Evolutionary conservation across 2,113 vertebrate species (phyloP), one percentile per base, ranked within the genome.

Genomic region (Strigops habroptila): DNA sequence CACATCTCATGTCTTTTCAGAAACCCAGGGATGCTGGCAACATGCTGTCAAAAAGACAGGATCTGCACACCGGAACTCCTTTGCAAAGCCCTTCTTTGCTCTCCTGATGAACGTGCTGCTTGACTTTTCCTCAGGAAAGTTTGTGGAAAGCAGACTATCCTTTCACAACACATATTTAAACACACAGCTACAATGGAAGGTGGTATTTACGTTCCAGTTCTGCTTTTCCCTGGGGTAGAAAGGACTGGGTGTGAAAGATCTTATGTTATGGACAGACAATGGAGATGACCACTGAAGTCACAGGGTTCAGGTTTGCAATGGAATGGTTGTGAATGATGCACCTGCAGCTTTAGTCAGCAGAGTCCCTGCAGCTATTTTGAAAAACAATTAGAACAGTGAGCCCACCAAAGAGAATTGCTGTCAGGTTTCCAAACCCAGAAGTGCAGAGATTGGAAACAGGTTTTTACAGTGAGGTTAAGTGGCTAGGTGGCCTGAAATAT

Each of bases 31-130:
- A 25, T 75, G 41, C 12, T 74, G 73, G 28, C 55, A 81, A 4
- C 28, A 11, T 9, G 17, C 7, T 23, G 18, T n/a, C 52, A 79
- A 37, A 91, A 69, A 74, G 13, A n/a, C 41, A 69, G 52, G 27
- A 10, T 53, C 18, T 60, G 51, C 37, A 30, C 41, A 30, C 2
- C 4, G 10, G 25, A 41, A 49, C 22, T 51, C 37, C n/a, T 71
- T 68, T 37, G 33, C 33, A 82, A 87, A 41, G 15, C 7, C 18
- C 12, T 31, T 87, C 55, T 73, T 69, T 25, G 6, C 14, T n/a
- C 7, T 59, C 64, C 31, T 57, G 33, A 37, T 76, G 14, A 59
- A 67, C 0, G 0, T 49, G 46, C 37, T 25, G 19, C 31, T 59
- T 21, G 23, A 31, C 10, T 70, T 90, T 44, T 41, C 48, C 78